Conservation (phyloP, 2,113 vertebrate genomes). For the Bolborhynchus lineola region DNA sequence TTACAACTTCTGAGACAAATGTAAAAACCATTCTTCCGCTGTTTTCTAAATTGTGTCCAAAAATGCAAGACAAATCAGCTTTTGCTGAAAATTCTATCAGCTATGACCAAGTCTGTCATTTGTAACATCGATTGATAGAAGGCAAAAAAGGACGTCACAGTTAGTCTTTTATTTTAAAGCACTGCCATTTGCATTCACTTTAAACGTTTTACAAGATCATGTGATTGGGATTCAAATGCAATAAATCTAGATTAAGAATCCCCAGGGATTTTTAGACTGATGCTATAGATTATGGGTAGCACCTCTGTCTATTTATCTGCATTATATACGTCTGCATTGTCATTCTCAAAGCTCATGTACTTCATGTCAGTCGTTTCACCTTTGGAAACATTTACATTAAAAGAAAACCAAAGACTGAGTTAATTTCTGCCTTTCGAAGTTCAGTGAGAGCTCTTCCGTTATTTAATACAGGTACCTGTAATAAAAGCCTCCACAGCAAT, state of each 20-base stretch:
- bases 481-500: not conserved
- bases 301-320: slow-evolving; percentile 1
- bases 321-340: not conserved
- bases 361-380: not conserved
- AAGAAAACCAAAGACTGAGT: not conserved
- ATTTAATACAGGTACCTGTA: not conserved
- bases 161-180: not conserved
- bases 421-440: not conserved
- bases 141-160: not conserved
- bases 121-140: not conserved
- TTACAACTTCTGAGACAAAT: not conserved
- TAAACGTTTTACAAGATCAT: not conserved
- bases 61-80: not conserved
- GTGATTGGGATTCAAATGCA: not conserved
- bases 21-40: not conserved
- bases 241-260: slow-evolving; percentile 44
- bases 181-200: not conserved
- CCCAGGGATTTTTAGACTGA: not conserved
- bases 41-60: not conserved
- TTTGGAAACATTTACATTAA: not conserved
- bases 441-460: not conserved
- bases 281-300: not conserved
- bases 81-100: not conserved
- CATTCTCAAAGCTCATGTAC: not conserved
- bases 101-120: fast-evolving